Evolutionary conservation across 2,888 invertebrate species (phyloP), one percentile per base, ranked within the genome.

Genomic region (Sycophila texana): DNA sequence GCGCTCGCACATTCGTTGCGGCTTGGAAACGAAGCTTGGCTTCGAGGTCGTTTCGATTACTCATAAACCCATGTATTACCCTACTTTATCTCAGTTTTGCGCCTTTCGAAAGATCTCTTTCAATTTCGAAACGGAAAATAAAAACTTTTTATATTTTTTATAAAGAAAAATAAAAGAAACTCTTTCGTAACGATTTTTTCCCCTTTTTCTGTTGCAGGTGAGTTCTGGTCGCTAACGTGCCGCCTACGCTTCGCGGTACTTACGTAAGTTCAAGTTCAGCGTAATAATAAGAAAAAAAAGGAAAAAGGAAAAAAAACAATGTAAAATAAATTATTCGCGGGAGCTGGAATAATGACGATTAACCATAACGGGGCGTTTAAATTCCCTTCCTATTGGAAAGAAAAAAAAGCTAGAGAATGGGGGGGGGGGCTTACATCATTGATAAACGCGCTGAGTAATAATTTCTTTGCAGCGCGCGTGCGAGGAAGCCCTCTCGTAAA

Each of bases 141-240:
- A 39, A 39, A 39, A 39, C 39, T 39, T 39, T 39, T 39, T 39
- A 39, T 39, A 10, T 39, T 39, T 39, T 10, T 4, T 7, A 1
- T 10, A 39, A 39, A 39, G 1, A 26, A 26, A 26, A 51, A 51
- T 51, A 14, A 51, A n/a, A 4, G 16, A 53, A 53, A n/a, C 39
- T 20, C 16, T 39, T n/a, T 39, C 39, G 7, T 63, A 63, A 63
- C 22, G n/a, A 63, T 63, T 20, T 60, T 20, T 30, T 22, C 61
- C 61, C 26, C 22, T 55, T 18, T 63, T 76, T 70, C 4, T 76
- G 73, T 78, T 77, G 1, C 77, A 77, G 77, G 77, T 77, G 77
- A 77, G 77, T 67, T 53, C n/a, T 18, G 16, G n/a, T 55, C 47
- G 30, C 39, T 13, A 55, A 55, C 47, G 4, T 4, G 22, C 47